phyloP scores from a whole-genome alignment of 2,113 vertebrate genomes.

The Uria lomvia region DNA sequence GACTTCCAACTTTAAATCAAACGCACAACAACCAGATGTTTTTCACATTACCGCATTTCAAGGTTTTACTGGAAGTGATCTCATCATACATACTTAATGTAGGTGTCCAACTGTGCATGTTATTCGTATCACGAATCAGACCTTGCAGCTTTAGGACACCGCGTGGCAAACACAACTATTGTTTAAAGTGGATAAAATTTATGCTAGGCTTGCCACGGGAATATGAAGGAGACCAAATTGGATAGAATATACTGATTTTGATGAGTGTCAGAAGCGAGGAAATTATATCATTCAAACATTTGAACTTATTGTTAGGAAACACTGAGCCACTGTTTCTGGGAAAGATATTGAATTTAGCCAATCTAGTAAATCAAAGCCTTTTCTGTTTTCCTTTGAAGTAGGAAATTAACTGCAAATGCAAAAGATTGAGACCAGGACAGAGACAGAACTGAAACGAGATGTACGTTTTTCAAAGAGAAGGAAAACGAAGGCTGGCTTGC shows the following conservation, averaged over 20 bases:
- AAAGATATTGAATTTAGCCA: constrained; percentile 19
- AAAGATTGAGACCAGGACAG: not conserved
- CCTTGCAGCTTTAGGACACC: constrained; percentile 41
- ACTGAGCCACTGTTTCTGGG: constrained; percentile 41
- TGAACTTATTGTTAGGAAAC: not conserved
- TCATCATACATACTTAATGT: constrained; percentile 71
- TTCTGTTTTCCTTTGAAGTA: constrained; percentile 1
- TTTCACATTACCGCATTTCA: constrained; percentile 74
- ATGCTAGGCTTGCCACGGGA: not conserved
- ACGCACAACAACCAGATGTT: constrained; percentile 74
- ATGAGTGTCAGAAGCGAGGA: constrained; percentile 50
- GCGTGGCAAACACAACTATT: constrained; percentile 26
- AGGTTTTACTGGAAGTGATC: constrained; percentile 81
- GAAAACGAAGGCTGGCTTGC: not conserved
- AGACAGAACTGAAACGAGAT: not conserved
- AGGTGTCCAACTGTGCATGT: constrained; percentile 67
- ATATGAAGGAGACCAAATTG: constrained; percentile 10
- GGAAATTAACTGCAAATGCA: constrained; percentile 33
- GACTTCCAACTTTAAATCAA: constrained; percentile 75
- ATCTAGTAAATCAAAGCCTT: constrained; percentile 31
- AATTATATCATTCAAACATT: constrained; percentile 27
- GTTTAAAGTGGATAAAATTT: constrained; percentile 46
- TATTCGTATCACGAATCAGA: constrained; percentile 66
- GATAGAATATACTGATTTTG: constrained; percentile 15
- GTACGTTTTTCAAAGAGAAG: not conserved